These are phyloP conservation scores for Criorhina ranunculi DNA, from an alignment of 2,888 invertebrate species.

Conservation along the genomic window DNA sequence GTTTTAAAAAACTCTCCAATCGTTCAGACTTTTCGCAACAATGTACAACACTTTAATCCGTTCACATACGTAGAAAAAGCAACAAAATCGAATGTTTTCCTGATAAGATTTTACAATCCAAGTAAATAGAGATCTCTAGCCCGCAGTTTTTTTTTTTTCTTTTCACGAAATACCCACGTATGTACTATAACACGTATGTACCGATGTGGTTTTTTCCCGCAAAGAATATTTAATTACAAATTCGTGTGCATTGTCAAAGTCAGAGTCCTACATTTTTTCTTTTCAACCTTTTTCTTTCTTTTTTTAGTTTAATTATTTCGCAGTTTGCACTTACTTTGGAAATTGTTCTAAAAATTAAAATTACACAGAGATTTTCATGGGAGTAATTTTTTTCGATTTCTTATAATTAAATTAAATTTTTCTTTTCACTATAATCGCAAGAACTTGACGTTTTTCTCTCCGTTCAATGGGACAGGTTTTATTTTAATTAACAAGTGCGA, in stretches of 20 bases:
- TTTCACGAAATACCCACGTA: conserved; percentile 10
- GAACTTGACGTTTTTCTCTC: conserved; percentile 48
- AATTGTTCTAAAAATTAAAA: conserved; percentile 22
- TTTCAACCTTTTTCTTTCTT: not conserved
- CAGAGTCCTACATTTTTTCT: too few relatives aligned
- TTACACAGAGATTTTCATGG: conserved; percentile 56
- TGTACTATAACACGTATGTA: not conserved
- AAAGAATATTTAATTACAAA: conserved; percentile 30
- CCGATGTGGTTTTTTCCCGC: conserved; percentile 10
- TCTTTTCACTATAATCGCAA: conserved; percentile 20
- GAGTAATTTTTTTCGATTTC: conserved; percentile 33
- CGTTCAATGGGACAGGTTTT: conserved; percentile 19
- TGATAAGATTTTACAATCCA: conserved; percentile 24
- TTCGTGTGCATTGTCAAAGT: conserved; percentile 3
- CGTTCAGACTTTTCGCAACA: not conserved
- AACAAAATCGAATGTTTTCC: conserved; percentile 20
- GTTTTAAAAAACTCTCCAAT: not conserved
- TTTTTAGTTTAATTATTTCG: not conserved
- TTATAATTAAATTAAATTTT: conserved; percentile 55
- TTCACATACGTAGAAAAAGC: not conserved
- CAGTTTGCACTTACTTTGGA: conserved; percentile 44
- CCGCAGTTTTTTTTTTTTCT: not conserved
- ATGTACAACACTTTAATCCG: conserved; percentile 11
- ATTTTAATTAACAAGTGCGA: conserved; percentile 60
- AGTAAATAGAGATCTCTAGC: not conserved